Evolutionary conservation across 2,797 vertebrate genomes (phyloP).

Genomic region (Schizothorax lantsangensis): DNA sequence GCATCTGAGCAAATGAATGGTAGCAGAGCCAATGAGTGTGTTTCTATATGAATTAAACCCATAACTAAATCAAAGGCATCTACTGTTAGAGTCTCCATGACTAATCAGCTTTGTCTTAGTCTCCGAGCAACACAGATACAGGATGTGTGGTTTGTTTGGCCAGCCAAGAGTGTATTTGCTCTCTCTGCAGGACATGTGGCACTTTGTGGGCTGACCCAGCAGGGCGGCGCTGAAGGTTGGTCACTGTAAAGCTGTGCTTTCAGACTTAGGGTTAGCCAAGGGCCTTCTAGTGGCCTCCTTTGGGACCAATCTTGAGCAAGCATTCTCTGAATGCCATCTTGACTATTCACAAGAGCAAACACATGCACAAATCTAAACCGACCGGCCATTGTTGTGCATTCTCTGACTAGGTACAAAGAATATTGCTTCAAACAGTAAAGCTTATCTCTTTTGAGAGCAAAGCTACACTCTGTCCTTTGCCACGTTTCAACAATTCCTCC

Average conservation of each 20-base stretch:
- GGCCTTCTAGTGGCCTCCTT: conserved; percentile 62
- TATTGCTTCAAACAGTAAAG: neutral
- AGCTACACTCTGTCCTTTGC: neutral
- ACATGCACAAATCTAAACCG: conserved; percentile 52
- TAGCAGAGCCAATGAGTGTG: neutral
- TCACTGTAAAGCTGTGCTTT: conserved; percentile 65
- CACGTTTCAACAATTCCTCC: conserved; percentile 43
- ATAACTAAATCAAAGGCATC: conserved; percentile 39
- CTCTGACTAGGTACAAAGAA: conserved; percentile 25
- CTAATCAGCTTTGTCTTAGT: conserved; percentile 62
- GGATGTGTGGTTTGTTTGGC: conserved; percentile 67
- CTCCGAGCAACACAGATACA: conserved; percentile 52
- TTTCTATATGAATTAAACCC: conserved; percentile 1
- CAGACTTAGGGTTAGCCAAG: conserved; percentile 65
- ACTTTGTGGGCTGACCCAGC: conserved; percentile 60
- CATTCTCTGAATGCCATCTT: conserved; percentile 72
- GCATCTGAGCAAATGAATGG: conserved; percentile 8
- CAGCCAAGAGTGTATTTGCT: conserved; percentile 73
- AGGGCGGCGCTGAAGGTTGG: conserved; percentile 53
- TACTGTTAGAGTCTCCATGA: conserved; percentile 31
- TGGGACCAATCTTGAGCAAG: conserved; percentile 63
- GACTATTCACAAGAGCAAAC: conserved; percentile 2
- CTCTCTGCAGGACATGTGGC: conserved; percentile 71
- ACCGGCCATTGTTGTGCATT: conserved; percentile 40
- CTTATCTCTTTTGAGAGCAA: conserved; percentile 18